A percentile compares a stretch with the other conserved stretches of the same genome.
Conservation (phyloP, 2,113 vertebrate species). For the Abramis brama region DNA sequence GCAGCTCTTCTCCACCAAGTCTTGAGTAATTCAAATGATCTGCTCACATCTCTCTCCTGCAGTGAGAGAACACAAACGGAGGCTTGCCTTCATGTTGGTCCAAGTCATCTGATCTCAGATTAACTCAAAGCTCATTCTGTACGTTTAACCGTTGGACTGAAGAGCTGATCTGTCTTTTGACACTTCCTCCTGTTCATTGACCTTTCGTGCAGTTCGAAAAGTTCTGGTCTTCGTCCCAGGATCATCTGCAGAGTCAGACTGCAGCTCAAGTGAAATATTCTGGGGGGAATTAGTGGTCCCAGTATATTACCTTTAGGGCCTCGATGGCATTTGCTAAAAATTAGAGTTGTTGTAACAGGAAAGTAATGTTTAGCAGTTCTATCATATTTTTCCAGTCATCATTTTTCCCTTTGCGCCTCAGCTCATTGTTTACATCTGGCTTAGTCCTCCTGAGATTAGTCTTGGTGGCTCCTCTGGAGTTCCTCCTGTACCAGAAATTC, state of each 20-base stretch:
- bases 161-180: constrained; percentile 32
- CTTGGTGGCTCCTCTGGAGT: constrained; percentile 13
- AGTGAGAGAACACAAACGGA: neutral
- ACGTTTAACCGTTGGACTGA: neutral
- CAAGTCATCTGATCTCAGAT: constrained; percentile 45
- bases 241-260: constrained; percentile 1
- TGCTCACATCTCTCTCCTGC: constrained; percentile 27
- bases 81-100: constrained; percentile 42
- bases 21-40: constrained; percentile 35
- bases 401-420: neutral
- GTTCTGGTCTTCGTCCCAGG: constrained; percentile 24
- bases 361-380: constrained; percentile 34
- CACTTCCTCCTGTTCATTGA: constrained; percentile 21
- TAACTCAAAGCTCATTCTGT: neutral
- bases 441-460: constrained; percentile 34
- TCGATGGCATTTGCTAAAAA: constrained; percentile 41
- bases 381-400: constrained; percentile 40
- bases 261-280: neutral
- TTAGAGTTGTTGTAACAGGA: constrained; percentile 46
- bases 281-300: neutral
- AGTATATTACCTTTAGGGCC: constrained; percentile 16
- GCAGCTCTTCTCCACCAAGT: constrained; percentile 11
- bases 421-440: constrained; percentile 45
- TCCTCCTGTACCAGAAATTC: neutral
- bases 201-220: neutral